Evolutionary conservation across 1,140 invertebrate genomes (phyloP).

Genomic region (Andrena cerasifolii): DNA sequence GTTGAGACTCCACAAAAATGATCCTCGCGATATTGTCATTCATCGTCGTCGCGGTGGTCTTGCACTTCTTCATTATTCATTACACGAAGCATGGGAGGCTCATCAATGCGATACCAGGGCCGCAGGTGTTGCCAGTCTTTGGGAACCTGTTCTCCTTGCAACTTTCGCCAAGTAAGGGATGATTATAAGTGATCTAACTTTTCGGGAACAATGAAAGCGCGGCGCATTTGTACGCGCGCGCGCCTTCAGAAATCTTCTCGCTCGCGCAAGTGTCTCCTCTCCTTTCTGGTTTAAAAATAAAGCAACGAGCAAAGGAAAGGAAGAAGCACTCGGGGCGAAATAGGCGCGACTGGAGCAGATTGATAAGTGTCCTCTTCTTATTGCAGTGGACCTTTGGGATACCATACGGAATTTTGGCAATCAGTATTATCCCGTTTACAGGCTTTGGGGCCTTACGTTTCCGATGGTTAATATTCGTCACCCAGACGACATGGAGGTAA

Average conservation of each 20-base stretch:
- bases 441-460: slow-evolving; percentile 48
- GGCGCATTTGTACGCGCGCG: no score
- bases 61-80: slow-evolving; percentile 34
- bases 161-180: slow-evolving; percentile 44
- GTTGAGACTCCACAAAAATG: no score
- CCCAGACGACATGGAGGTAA: slow-evolving; percentile 71
- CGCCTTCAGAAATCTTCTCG: no score
- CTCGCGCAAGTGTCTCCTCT: no score
- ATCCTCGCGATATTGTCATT: slow-evolving; percentile 1
- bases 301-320: no score
- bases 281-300: no score
- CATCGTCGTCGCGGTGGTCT: not conserved
- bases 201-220: no score
- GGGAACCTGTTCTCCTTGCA: slow-evolving; percentile 58
- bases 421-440: slow-evolving; percentile 70
- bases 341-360: no score
- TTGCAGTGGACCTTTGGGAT: slow-evolving; percentile 63
- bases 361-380: not conserved
- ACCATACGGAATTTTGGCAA: slow-evolving; percentile 14
- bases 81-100: slow-evolving; percentile 38
- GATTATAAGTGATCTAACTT: no score
- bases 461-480: slow-evolving; percentile 58
- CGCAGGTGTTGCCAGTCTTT: slow-evolving; percentile 55
- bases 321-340: no score
- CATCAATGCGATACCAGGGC: slow-evolving; percentile 66